A percentile compares a stretch with the other conserved stretches of the same genome.
Conservation (phyloP, 2,113 vertebrate genomes). For the Manacus vitellinus region DNA sequence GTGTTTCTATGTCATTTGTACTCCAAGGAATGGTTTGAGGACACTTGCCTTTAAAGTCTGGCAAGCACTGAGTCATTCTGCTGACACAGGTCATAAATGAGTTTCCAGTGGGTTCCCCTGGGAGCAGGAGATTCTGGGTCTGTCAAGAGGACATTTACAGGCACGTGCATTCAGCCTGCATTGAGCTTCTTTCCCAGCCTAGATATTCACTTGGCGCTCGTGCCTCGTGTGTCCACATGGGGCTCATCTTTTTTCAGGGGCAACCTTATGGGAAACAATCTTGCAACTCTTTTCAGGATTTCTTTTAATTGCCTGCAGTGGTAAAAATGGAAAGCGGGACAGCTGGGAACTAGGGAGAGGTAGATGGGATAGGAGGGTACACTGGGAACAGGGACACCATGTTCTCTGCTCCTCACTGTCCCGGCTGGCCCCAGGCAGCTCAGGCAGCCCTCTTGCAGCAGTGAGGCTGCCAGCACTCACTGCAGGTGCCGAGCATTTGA, state of each 20-base stretch:
- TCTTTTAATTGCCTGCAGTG: neutral
- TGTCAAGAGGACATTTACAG: neutral
- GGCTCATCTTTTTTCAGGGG: neutral
- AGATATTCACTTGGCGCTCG: neutral
- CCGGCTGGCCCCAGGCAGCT: neutral
- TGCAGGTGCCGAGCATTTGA: neutral
- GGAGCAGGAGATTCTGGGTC: neutral
- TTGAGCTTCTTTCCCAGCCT: neutral
- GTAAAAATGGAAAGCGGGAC: neutral
- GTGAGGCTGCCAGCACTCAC: neutral
- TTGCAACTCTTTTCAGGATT: neutral
- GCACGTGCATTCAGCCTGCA: neutral
- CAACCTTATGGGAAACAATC: neutral
- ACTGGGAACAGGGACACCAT: neutral
- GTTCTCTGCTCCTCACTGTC: neutral
- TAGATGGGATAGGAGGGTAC: neutral
- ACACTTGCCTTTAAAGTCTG: neutral
- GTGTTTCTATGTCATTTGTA: neutral
- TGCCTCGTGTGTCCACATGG: rapidly evolving
- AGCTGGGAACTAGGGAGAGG: neutral
- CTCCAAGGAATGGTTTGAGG: neutral
- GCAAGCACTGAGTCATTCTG: neutral
- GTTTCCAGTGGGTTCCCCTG: neutral
- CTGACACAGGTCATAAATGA: neutral
- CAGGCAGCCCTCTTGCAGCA: neutral